phyloP scores from a whole-genome alignment of 2,888 invertebrate species.

The Acleris laterana region DNA sequence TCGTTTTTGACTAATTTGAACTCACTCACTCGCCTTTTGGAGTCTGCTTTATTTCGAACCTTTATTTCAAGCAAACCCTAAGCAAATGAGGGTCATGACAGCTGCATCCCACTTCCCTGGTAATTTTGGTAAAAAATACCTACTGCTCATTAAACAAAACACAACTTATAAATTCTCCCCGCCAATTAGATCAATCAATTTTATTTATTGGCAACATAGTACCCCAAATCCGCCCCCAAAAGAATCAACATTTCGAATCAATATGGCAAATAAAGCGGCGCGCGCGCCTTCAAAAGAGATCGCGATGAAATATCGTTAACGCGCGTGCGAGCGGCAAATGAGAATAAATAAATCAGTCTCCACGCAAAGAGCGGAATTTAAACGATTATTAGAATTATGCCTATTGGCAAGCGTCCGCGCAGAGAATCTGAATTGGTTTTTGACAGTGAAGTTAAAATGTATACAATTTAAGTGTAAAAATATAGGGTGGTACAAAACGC shows the following conservation, averaged over 20 bases:
- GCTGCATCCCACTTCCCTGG: too few relatives aligned
- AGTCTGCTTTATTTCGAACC: too few relatives aligned
- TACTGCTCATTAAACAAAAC: too few relatives aligned
- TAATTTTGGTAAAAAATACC: too few relatives aligned
- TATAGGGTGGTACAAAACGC: too few relatives aligned
- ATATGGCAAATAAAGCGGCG: slow-evolving; percentile 43
- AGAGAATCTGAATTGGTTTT: slow-evolving; percentile 22
- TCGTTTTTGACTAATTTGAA: too few relatives aligned
- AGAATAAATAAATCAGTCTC: slow-evolving; percentile 61
- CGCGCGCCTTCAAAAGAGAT: slow-evolving; percentile 55
- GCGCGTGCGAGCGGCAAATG: slow-evolving; percentile 63
- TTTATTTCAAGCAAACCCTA: too few relatives aligned
- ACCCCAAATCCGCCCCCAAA: slow-evolving; percentile 43
- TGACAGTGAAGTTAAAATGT: too few relatives aligned
- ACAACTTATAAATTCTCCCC: not conserved
- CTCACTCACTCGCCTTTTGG: too few relatives aligned
- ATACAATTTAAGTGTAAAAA: too few relatives aligned
- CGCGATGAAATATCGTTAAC: slow-evolving; percentile 61
- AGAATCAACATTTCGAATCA: slow-evolving; percentile 31
- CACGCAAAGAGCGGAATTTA: slow-evolving; percentile 50
- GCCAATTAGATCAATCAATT: slow-evolving; percentile 25
- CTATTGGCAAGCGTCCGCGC: slow-evolving; percentile 48
- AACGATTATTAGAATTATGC: slow-evolving; percentile 14
- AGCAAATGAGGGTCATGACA: too few relatives aligned
- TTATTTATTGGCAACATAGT: slow-evolving; percentile 17